Evolutionary conservation across 1,140 invertebrate genomes (phyloP), one percentile per base, ranked within the genome.

Genomic region (Gryllus bimaculatus): DNA sequence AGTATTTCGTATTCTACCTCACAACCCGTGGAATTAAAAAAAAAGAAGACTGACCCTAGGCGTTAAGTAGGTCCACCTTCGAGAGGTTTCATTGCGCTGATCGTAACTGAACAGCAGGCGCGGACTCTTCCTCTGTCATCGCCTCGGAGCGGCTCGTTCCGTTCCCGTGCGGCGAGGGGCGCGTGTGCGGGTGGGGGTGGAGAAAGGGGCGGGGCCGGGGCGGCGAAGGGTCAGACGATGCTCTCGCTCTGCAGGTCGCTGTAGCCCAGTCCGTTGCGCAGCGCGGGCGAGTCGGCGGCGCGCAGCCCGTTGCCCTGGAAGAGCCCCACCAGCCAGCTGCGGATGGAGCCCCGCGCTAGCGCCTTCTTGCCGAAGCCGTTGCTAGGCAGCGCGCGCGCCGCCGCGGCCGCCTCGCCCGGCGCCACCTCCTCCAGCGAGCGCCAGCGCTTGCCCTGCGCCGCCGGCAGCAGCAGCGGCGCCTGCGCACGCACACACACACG

Each of bases 251-350:
- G 87, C 76, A 88, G 82, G 78, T 88, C 88, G 76, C 86, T 80
- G 84, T 87, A 82, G 81, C 83, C 77, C 73, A 74, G 74, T 83
- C 84, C 20, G 74, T 81, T 89, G 82, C 91, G 90, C 75, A 90
- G 89, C 79, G 93, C 84, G 18, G 90, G 91, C 39, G 89, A 87
- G 81, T 90, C 89, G 82, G 90, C 92, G 79, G 87, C 88, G 77
- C 91, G 88, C 48, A 90, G 84, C 78, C 89, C 89, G 81, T 89
- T 90, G 47, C 90, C 89, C 80, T 89, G 91, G 82, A 93, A 92
- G 21, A 94, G 85, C 78, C 91, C 90, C 20, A 91, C 88, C 48
- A 93, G 84, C 91, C 92, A 93, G 79, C 88, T 90, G 80, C 89
- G 89, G 73, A 93, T 86, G 8, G 89, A 89, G 82, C 87, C 88